Conservation (phyloP, 1,140 invertebrate genomes). For the Sycophila sp. region DNA sequence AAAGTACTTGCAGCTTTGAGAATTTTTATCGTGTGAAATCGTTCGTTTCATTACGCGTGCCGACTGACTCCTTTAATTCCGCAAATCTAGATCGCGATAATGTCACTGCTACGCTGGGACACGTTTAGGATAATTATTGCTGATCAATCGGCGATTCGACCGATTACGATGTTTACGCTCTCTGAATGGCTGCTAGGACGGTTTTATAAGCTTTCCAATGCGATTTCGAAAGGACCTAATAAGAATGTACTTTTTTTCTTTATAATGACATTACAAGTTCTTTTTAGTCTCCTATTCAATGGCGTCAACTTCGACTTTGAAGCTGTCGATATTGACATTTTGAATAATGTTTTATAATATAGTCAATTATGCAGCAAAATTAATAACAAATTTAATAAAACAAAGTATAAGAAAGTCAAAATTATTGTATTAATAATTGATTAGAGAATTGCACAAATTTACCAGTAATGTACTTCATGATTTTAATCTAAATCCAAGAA, state of each 20-base stretch:
- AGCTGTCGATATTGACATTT: too few species aligned
- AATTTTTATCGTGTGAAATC: constrained; percentile 7
- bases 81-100: constrained; percentile 17
- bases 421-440: too few species aligned
- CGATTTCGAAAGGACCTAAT: constrained; percentile 51
- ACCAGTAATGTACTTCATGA: too few species aligned
- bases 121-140: constrained; percentile 23
- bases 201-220: constrained; percentile 30
- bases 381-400: too few species aligned
- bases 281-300: too few species aligned
- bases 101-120: constrained; percentile 1
- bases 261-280: background rate
- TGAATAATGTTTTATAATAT: too few species aligned
- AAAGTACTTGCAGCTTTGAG: too few species aligned
- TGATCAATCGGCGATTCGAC: constrained; percentile 4
- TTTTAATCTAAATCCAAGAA: too few species aligned
- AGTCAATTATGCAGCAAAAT: too few species aligned
- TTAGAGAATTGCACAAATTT: too few species aligned
- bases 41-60: constrained; percentile 1
- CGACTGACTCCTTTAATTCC: background rate
- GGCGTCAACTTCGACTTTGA: too few species aligned
- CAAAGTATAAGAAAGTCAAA: too few species aligned
- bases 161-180: constrained; percentile 22
- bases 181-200: constrained; percentile 7
- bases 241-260: background rate